Conservation (phyloP, 2,888 invertebrate genomes). For the Tiphia femorata region DNA sequence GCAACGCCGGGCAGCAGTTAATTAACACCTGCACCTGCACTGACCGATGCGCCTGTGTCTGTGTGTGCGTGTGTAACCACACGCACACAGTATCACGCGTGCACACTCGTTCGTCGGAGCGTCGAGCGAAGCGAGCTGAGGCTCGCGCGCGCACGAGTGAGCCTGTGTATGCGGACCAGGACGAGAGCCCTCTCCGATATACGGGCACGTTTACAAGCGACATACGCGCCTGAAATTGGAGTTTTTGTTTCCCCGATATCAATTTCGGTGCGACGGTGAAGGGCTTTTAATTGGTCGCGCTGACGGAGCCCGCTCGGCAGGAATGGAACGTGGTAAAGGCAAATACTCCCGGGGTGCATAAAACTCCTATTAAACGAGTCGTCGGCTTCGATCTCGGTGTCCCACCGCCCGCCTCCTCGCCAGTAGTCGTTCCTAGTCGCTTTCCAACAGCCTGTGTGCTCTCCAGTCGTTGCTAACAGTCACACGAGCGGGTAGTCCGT, state of each 20-base stretch:
- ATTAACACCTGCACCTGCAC: conserved; percentile 55
- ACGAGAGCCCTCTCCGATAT: too few species aligned
- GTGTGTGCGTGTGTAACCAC: conserved; percentile 7
- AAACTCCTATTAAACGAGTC: conserved; percentile 19
- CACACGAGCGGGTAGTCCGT: too few species aligned
- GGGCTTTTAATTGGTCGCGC: conserved; percentile 61
- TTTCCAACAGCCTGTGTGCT: too few species aligned
- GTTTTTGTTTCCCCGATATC: conserved; percentile 66
- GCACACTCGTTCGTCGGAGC: too few species aligned
- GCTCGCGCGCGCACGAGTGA: too few species aligned
- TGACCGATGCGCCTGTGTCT: conserved; percentile 40
- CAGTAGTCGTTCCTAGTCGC: too few species aligned
- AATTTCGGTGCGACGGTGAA: conserved; percentile 59
- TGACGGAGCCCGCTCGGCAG: conserved; percentile 46
- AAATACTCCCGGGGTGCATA: conserved; percentile 32
- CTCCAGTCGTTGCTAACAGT: too few species aligned
- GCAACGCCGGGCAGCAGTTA: conserved; percentile 62
- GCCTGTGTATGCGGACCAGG: too few species aligned
- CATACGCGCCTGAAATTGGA: conserved; percentile 63
- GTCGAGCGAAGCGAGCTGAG: too few species aligned
- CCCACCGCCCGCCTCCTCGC: too few species aligned
- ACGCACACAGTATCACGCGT: neutral
- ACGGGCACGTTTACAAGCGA: conserved; percentile 35
- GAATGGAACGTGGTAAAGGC: conserved; percentile 46
- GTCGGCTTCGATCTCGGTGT: conserved; percentile 19